Conservation (phyloP, 2,888 invertebrate genomes). For the Dermolepida albohirtum region DNA sequence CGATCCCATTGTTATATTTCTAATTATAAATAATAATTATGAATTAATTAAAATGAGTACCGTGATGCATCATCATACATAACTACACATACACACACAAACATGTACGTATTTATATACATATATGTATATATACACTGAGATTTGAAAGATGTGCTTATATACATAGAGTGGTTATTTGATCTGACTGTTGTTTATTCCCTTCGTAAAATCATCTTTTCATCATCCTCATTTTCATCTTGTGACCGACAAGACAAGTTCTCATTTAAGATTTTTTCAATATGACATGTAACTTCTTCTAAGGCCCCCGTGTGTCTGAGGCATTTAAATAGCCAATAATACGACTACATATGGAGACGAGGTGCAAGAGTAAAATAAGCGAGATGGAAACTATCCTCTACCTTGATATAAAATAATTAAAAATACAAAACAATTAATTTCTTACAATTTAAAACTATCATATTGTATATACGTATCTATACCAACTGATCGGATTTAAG, state of each 20-base stretch:
- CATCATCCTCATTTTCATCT: slow-evolving; percentile 28
- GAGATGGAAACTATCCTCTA: background rate
- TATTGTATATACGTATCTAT: background rate
- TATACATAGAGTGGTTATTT: slow-evolving; percentile 1
- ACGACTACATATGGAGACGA: background rate
- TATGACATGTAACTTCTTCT: slow-evolving; percentile 22
- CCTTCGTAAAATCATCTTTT: slow-evolving; percentile 13
- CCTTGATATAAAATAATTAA: slow-evolving; percentile 18
- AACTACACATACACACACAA: background rate
- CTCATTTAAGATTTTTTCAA: slow-evolving; percentile 28
- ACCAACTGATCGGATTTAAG: too few relatives aligned
- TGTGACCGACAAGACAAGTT: slow-evolving; percentile 12
- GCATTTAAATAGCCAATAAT: slow-evolving; percentile 3
- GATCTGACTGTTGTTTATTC: slow-evolving; percentile 15
- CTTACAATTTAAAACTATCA: slow-evolving; percentile 21
- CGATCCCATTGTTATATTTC: slow-evolving; percentile 45
- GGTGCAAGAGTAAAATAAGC: background rate
- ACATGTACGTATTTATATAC: background rate
- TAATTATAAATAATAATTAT: slow-evolving; percentile 51
- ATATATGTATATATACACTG: slow-evolving; percentile 1
- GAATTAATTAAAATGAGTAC: slow-evolving; percentile 46
- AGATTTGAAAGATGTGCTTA: background rate
- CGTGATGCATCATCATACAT: slow-evolving; percentile 25
- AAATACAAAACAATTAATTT: slow-evolving; percentile 31
- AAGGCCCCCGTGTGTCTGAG: slow-evolving; percentile 10